Evolutionary conservation across 2,113 vertebrate species (phyloP).

Genomic region (Bungarus multicinctus): DNA sequence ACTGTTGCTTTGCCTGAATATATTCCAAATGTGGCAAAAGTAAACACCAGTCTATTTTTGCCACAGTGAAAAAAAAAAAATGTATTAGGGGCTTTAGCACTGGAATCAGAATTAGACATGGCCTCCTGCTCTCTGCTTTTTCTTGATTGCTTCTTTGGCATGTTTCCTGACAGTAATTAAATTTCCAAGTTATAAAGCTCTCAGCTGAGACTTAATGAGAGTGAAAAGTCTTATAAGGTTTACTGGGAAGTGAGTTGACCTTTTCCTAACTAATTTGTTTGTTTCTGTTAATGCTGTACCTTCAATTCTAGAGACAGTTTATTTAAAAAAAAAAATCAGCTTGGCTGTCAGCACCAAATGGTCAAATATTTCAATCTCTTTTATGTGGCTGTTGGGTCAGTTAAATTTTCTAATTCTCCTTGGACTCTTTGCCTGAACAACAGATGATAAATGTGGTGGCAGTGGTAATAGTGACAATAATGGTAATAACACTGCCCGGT

Average conservation of each 20-base stretch:
- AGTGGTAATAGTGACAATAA: not conserved
- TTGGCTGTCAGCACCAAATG: not conserved
- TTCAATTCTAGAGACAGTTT: slow-evolving; percentile 34
- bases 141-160: slow-evolving; percentile 28
- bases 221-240: slow-evolving; percentile 50
- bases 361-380: not conserved
- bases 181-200: slow-evolving; percentile 34
- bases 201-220: slow-evolving; percentile 37
- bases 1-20: not conserved
- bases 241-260: slow-evolving; percentile 46
- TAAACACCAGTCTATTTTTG: slow-evolving; percentile 14
- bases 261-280: slow-evolving; percentile 63
- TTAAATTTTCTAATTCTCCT: not conserved
- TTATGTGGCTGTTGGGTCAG: not conserved
- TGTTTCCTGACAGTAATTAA: slow-evolving; percentile 19
- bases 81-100: slow-evolving; percentile 11
- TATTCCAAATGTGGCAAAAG: not conserved
- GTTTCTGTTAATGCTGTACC: slow-evolving; percentile 49
- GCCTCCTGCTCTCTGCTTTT: not conserved
- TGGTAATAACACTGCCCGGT: not conserved
- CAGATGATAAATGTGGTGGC: not conserved
- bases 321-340: no score
- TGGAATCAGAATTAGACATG: not conserved
- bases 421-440: not conserved
- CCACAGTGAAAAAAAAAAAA: not conserved